These are phyloP conservation scores for Oriolus oriolus DNA, from an alignment of 2,113 vertebrate species.

Conservation along the genomic window DNA sequence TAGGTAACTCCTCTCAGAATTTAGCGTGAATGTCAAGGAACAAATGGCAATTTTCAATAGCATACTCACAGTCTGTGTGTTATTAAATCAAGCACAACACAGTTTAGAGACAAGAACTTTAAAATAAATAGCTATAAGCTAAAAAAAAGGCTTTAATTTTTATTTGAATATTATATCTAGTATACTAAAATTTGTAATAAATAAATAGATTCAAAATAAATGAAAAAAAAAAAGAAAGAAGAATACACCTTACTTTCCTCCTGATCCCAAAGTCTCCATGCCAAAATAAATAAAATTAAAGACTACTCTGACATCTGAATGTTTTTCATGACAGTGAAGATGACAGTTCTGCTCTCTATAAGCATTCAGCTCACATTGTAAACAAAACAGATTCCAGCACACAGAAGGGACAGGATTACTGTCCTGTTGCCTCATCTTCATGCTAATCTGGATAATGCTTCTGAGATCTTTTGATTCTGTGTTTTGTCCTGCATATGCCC, in stretches of 20 bases:
- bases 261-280: background rate
- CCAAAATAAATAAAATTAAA: background rate
- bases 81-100: background rate
- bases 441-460: background rate
- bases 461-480: background rate
- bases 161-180: background rate
- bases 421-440: background rate
- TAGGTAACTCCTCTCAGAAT: background rate
- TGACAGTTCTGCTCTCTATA: background rate
- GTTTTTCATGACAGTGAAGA: background rate
- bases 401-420: background rate
- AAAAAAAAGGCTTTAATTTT: background rate
- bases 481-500: background rate
- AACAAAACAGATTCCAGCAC: background rate
- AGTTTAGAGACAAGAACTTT: background rate
- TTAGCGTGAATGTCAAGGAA: background rate
- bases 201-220: background rate
- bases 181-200: background rate
- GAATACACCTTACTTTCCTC: background rate
- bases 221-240: background rate
- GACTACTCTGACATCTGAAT: background rate
- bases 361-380: background rate
- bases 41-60: background rate
- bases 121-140: background rate
- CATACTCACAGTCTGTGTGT: background rate